These are phyloP conservation scores for Heliconius charithonia DNA, from an alignment of 2,888 invertebrate species.

Conservation along the genomic window DNA sequence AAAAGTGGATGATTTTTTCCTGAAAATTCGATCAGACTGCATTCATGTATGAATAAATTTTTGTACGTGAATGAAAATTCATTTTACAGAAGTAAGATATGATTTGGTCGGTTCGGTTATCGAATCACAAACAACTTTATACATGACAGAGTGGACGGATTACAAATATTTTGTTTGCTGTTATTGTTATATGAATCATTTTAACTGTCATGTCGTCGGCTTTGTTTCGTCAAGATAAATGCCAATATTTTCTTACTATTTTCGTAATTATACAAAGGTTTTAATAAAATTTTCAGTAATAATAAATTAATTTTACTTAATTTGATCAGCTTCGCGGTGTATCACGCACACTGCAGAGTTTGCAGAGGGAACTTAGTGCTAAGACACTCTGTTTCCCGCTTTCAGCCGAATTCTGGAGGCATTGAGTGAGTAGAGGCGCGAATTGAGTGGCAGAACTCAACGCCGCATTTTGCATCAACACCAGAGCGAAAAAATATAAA, in stretches of 20 bases:
- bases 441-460: no score
- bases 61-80: slow-evolving; percentile 44
- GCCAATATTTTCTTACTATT: background rate
- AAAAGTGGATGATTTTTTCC: slow-evolving; percentile 41
- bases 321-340: no score
- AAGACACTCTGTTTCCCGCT: no score
- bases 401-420: no score
- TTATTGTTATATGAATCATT: slow-evolving; percentile 16
- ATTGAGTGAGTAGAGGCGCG: no score
- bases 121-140: slow-evolving; percentile 38
- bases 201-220: background rate
- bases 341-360: no score
- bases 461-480: no score
- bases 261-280: no score
- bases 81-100: slow-evolving; percentile 44
- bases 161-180: slow-evolving; percentile 29
- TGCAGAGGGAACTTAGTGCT: no score
- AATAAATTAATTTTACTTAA: no score
- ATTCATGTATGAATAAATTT: slow-evolving; percentile 44
- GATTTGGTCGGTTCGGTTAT: slow-evolving; percentile 39
- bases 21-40: slow-evolving; percentile 45
- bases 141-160: slow-evolving; percentile 25
- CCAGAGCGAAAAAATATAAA: no score
- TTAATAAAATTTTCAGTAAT: no score
- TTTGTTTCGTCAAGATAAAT: background rate